Evolutionary conservation across 1,140 invertebrate genomes (phyloP).

Genomic region (Oryzaephilus surinamensis): DNA sequence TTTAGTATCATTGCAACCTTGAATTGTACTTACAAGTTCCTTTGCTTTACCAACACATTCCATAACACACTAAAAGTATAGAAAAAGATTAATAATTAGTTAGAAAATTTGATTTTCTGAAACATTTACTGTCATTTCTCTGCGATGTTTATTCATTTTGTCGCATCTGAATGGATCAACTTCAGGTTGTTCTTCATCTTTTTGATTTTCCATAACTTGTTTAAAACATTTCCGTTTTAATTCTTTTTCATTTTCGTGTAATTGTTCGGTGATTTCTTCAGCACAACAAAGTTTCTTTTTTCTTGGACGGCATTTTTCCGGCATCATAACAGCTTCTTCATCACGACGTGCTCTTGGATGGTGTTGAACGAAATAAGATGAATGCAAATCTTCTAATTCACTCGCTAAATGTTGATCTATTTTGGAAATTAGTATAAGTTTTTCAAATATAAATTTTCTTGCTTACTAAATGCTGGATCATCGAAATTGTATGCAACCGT

Average conservation of each 20-base stretch:
- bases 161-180: conserved; percentile 30
- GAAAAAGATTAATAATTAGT: conserved; percentile 14
- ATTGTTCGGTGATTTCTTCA: conserved; percentile 18
- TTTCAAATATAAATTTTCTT: conserved; percentile 5
- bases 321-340: conserved; percentile 16
- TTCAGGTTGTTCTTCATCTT: conserved; percentile 8
- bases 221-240: conserved; percentile 26
- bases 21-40: conserved; percentile 18
- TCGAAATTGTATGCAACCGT: conserved; percentile 20
- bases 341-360: conserved; percentile 19
- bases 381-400: conserved; percentile 8
- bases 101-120: background rate
- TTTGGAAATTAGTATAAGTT: background rate
- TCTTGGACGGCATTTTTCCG: conserved; percentile 23
- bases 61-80: conserved; percentile 26
- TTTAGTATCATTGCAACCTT: conserved; percentile 11
- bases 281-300: conserved; percentile 23
- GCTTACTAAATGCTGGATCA: conserved; percentile 24
- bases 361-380: background rate
- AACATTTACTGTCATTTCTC: conserved; percentile 25
- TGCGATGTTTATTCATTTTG: conserved; percentile 20
- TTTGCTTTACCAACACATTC: conserved; percentile 27
- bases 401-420: conserved; percentile 14
- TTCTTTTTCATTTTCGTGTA: conserved; percentile 21
- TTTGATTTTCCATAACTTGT: conserved; percentile 21